Evolutionary conservation across 1,140 invertebrate genomes (phyloP), one percentile per base, ranked within the genome.

Genomic region (Polyergus mexicanus): DNA sequence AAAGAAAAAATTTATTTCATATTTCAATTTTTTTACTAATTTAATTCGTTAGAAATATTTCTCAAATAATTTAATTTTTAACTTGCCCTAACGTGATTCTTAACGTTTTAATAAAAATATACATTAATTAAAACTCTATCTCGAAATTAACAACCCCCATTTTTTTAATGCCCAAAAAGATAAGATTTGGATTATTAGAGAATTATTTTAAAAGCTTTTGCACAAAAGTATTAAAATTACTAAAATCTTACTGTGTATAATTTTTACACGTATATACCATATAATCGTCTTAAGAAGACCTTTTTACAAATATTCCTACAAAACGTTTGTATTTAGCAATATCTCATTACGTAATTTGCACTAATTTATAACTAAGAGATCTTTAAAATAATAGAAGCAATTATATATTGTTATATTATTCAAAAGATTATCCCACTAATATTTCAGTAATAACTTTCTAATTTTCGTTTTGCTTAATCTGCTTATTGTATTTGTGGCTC

Each of bases 311-410:
- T 44, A 44, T 44, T n/a, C 1, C 2, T 60, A 13, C 19, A 16
- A 75, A 75, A 51, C 6, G 13, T 38, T 74, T 16, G 41, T 7
- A 41, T 10, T 60, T 75, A 54, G 16, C 13, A 13, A 38, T 25
- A 32, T 60, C 5, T 58, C n/a, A 19, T n/a, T 11, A 22, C 8
- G 11, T 28, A 19, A 60, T 41, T 75, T 75, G 54, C 54, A 32
- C n/a, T n/a, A n/a, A n/a, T 32, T 19, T 38, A 13, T 75, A 60
- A 16, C 41, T 38, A 60, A 77, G 28, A 51, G 32, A 60, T 65
- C 63, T 0, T 16, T 51, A 25, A 77, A 41, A 47, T 28, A 44
- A 85, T 71, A 25, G 56, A 74, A 74, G 7, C 66, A 62, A 54
- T 63, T n/a, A n/a, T 54, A n/a, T 47, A 22, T 16, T 7, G 10